Conservation (phyloP, 2,113 vertebrate genomes). For the Corythornis vintsioides region DNA sequence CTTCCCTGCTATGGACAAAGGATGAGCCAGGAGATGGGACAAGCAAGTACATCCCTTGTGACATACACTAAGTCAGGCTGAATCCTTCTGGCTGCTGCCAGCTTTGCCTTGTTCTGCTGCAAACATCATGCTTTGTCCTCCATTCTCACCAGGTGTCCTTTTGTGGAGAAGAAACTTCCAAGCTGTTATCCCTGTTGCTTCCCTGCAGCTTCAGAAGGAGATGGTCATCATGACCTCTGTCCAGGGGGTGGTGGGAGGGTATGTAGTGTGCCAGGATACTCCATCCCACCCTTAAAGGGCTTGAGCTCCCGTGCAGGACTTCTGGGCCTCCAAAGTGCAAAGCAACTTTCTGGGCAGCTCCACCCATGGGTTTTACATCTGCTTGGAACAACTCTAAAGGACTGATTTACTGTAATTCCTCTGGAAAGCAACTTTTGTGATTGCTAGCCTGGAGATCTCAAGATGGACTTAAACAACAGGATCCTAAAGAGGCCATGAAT, state of each 20-base stretch:
- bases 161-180: neutral
- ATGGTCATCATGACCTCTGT: neutral
- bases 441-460: constrained; percentile 59
- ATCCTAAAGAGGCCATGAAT: constrained; percentile 67
- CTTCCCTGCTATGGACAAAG: neutral
- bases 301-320: accelerated
- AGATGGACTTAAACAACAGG: constrained; percentile 66
- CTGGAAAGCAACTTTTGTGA: constrained; percentile 61
- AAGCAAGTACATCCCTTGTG: neutral
- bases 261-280: neutral
- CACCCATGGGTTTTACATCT: neutral
- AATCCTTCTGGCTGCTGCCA: neutral
- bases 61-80: neutral
- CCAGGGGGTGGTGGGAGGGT: neutral
- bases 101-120: neutral
- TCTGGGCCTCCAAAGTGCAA: accelerated
- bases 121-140: neutral
- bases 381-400: constrained; percentile 5
- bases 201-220: neutral
- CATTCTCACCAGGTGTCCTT: neutral
- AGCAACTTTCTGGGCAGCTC: neutral
- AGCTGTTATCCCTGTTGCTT: neutral
- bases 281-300: neutral
- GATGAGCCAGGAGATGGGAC: neutral
- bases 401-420: constrained; percentile 58